Conservation (phyloP, 1,140 invertebrate genomes). For the Drosophila navojoa region DNA sequence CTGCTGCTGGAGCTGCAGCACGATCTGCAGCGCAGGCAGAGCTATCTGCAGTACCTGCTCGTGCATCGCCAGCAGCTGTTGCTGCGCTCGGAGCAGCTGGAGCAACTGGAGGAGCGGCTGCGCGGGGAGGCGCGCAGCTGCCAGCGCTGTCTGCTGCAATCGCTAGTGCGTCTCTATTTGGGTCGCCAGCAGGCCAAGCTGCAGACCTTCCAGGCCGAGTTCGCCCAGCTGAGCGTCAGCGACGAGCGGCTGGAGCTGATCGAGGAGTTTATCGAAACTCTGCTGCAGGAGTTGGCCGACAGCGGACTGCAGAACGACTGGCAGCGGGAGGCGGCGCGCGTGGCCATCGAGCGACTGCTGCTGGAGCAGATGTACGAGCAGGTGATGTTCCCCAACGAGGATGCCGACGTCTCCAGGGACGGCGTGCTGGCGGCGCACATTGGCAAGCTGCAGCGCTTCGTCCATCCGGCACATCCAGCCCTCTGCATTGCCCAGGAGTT, state of each 20-base stretch:
- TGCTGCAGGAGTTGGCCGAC: conserved; percentile 72
- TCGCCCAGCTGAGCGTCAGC: conserved; percentile 89
- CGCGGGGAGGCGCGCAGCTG: conserved; percentile 90
- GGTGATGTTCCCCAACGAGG: conserved; percentile 98
- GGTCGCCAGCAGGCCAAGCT: conserved; percentile 88
- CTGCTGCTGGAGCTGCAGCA: conserved; percentile 91
- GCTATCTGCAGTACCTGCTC: conserved; percentile 94
- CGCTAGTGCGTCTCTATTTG: conserved; percentile 92
- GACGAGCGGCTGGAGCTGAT: conserved; percentile 93
- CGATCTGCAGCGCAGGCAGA: conserved; percentile 91
- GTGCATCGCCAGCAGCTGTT: conserved; percentile 92
- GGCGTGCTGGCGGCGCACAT: conserved; percentile 96
- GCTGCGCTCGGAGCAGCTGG: conserved; percentile 91
- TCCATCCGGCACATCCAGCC: conserved; percentile 93
- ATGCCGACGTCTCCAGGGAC: conserved; percentile 96
- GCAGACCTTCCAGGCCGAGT: conserved; percentile 90
- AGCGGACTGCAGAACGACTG: conserved; percentile 85
- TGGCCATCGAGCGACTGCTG: conserved; percentile 91
- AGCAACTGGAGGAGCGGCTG: conserved; percentile 88
- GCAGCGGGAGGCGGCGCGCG: conserved; percentile 89
- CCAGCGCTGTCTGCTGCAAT: conserved; percentile 90
- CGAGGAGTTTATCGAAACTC: conserved; percentile 87
- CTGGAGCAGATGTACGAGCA: conserved; percentile 96
- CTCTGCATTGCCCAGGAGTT: conserved; percentile 92
- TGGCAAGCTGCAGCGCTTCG: conserved; percentile 90